Evolutionary conservation across 2,888 invertebrate species (phyloP), one percentile per base, ranked within the genome.

Genomic region (Troilus luridus): DNA sequence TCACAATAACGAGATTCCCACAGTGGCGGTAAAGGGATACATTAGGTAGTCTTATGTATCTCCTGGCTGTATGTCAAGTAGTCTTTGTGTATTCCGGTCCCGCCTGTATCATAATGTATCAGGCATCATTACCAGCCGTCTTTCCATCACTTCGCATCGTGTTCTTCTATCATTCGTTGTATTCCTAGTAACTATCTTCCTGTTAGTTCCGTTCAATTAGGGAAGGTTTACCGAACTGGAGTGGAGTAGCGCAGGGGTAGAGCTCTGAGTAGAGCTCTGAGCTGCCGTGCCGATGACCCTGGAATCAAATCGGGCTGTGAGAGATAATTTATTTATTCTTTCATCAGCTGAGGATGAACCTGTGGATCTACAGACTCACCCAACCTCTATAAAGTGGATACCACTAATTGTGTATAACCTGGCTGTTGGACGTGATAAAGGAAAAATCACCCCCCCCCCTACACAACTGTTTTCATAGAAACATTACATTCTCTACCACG

Each of bases 101-200:
- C 72, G 77, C 27, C 91, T 91, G 92, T 92, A 92, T 92, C 92
- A 92, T 92, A 92, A 92, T 92, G 92, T 92, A 92, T 92, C 91
- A 92, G 91, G 91, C 91, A 88, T 90, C 90, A 89, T 91, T 91
- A 92, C 91, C 91, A 91, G 90, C 92, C 81, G 54, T 72, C 58
- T 64, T 77, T 24, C 81, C 88, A 62, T 88, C 88, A 88, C 88
- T 88, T 72, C 90, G 14, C 59, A 81, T 90, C 88, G 56, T 59
- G 27, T 77, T 64, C 62, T 54, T 56, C 62, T 64, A 60, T 14
- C 88, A 88, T 59, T 56, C 67, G 90, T 72, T 56, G 88, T 91
- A 59, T 72, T 88, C 41, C 58, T 59, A 21, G 88, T 27, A 27
- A 58, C 41, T 41, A 54, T 90, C 90, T 85, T 91, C 85, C 58